Conservation (phyloP, 2,888 invertebrate genomes). For the Lithophane leautieri region DNA sequence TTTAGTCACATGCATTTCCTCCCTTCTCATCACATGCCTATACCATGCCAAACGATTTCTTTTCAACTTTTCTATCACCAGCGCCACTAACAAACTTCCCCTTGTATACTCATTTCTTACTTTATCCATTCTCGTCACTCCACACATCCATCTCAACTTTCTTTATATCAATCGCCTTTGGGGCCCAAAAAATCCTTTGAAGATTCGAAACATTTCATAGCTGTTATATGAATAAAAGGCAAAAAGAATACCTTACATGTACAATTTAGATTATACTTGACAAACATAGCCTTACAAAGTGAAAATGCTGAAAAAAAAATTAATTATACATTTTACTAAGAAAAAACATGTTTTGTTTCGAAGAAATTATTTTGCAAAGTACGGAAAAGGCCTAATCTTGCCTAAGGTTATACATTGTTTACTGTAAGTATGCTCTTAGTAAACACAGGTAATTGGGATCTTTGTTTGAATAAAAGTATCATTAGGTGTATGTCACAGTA, state of each 20-base stretch:
- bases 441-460: constrained; percentile 43
- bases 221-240: background rate
- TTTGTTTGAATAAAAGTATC: constrained; percentile 48
- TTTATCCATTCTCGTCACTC: no score
- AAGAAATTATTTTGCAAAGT: constrained; percentile 31
- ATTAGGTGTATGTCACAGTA: constrained; percentile 4
- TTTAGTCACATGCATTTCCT: no score
- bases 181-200: background rate
- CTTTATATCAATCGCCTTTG: background rate
- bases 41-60: no score
- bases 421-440: constrained; percentile 24
- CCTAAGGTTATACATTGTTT: constrained; percentile 47
- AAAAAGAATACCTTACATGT: background rate
- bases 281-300: constrained; percentile 12
- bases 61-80: no score
- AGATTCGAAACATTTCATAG: background rate
- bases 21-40: no score
- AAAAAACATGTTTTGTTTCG: constrained; percentile 38
- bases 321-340: constrained; percentile 41
- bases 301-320: constrained; percentile 40
- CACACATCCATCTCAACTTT: background rate
- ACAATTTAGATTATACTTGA: constrained; percentile 12
- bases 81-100: no score
- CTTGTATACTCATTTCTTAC: no score
- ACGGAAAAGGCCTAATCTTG: constrained; percentile 33